Conservation (phyloP, 2,113 vertebrate species). For the Macquaria ambigua region DNA sequence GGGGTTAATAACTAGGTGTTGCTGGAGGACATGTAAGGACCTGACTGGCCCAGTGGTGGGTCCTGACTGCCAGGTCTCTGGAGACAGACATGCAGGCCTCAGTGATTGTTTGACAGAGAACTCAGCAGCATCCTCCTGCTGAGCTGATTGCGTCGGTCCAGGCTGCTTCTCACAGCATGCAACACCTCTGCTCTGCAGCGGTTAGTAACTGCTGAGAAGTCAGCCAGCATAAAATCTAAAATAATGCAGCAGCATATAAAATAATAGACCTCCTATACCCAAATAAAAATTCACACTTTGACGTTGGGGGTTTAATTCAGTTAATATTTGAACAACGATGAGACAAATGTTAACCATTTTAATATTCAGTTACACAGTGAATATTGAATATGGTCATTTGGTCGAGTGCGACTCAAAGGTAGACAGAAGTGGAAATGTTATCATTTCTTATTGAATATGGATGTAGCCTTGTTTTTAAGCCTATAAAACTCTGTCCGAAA, state of each 20-base stretch:
- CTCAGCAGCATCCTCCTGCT: constrained; percentile 47
- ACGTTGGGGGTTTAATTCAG: constrained; percentile 14
- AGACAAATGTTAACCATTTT: constrained; percentile 25
- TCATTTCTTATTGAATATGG: constrained; percentile 58
- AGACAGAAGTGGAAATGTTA: background rate
- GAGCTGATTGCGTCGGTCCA: constrained; percentile 55
- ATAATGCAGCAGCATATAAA: constrained; percentile 38
- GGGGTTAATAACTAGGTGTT: constrained; percentile 55
- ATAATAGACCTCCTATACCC: constrained; percentile 33
- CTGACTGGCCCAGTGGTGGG: constrained; percentile 74
- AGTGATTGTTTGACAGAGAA: constrained; percentile 54
- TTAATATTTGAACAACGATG: constrained; percentile 36
- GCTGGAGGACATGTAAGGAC: constrained; percentile 72
- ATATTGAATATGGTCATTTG: constrained; percentile 31
- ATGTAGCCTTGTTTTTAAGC: constrained; percentile 69
- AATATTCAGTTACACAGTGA: constrained; percentile 13
- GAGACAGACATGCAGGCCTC: constrained; percentile 55
- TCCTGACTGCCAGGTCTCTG: constrained; percentile 51
- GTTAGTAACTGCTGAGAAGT: constrained; percentile 57
- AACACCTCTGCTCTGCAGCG: constrained; percentile 44
- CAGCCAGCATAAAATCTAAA: constrained; percentile 44
- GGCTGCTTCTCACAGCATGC: constrained; percentile 61
- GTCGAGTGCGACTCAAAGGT: background rate
- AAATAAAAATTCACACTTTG: constrained; percentile 22
- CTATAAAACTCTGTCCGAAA: constrained; percentile 80